phyloP scores from a whole-genome alignment of 2,888 invertebrate species.

The Troglohyphantes excavatus region DNA sequence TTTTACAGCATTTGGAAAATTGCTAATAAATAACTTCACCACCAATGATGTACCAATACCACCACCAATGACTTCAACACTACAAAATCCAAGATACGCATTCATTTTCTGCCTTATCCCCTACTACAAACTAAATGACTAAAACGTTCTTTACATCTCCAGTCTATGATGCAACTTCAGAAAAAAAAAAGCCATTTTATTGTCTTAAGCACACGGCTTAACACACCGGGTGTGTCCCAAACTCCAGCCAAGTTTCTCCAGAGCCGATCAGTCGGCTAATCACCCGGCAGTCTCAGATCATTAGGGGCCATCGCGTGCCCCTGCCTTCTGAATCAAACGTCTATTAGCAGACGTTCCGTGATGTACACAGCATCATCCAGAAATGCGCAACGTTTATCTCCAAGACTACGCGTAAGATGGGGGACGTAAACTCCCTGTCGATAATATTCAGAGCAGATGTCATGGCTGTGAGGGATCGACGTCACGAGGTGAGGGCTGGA shows the following conservation, averaged over 20 bases:
- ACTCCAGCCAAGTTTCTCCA: background rate
- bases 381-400: slow-evolving; percentile 20
- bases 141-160: too few species aligned
- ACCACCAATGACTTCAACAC: too few species aligned
- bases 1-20: too few species aligned
- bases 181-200: too few species aligned
- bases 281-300: background rate
- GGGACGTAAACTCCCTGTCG: slow-evolving; percentile 1
- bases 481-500: background rate
- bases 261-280: slow-evolving; percentile 16
- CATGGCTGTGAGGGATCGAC: slow-evolving; percentile 12
- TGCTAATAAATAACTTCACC: too few species aligned
- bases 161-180: too few species aligned
- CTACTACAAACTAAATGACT: too few species aligned
- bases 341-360: slow-evolving; percentile 43
- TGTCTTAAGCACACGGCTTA: too few species aligned
- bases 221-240: background rate
- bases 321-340: slow-evolving; percentile 23
- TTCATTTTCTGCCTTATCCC: too few species aligned
- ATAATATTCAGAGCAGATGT: slow-evolving; percentile 3
- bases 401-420: background rate
- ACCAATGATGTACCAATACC: too few species aligned
- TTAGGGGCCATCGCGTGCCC: slow-evolving; percentile 19
- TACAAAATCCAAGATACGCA: too few species aligned
- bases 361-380: background rate